These are phyloP conservation scores for Ciconia boyciana DNA, from an alignment of 2,113 vertebrate species.

Conservation along the genomic window DNA sequence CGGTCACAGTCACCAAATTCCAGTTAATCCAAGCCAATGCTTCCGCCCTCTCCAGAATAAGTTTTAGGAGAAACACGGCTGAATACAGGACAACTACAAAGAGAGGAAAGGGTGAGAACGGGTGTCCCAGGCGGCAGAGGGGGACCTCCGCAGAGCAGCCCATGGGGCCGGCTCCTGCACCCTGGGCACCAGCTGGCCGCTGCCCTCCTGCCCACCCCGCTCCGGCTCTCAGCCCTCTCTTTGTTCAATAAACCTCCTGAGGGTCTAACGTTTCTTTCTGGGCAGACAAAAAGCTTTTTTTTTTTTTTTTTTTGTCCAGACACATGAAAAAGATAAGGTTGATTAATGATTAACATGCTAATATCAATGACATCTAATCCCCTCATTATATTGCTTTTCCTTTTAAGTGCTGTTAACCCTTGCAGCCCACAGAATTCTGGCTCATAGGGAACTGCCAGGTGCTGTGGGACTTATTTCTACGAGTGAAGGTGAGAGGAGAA, in stretches of 20 bases:
- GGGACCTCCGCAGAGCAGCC: background rate
- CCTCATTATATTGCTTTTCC: background rate
- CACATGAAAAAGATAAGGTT: background rate
- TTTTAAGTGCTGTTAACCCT: background rate
- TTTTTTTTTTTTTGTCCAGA: background rate
- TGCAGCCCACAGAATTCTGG: background rate
- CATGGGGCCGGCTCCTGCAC: fast-evolving
- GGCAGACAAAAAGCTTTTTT: background rate
- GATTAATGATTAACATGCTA: background rate
- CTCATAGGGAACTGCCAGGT: background rate
- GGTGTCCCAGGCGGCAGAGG: background rate
- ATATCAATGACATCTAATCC: background rate
- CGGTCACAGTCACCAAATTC: background rate
- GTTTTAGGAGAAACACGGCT: background rate
- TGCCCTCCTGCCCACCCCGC: background rate
- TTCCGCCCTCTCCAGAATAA: background rate
- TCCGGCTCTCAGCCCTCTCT: background rate
- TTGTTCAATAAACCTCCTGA: background rate
- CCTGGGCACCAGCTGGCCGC: background rate
- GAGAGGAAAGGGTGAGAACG: fast-evolving
- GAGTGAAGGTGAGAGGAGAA: background rate
- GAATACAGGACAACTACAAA: fast-evolving
- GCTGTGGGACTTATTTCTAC: fast-evolving
- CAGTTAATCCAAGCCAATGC: fast-evolving
- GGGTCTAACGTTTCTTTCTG: background rate